These are phyloP conservation scores for Homarus americanus DNA, from an alignment of 1,140 invertebrate species.

Conservation along the genomic window DNA sequence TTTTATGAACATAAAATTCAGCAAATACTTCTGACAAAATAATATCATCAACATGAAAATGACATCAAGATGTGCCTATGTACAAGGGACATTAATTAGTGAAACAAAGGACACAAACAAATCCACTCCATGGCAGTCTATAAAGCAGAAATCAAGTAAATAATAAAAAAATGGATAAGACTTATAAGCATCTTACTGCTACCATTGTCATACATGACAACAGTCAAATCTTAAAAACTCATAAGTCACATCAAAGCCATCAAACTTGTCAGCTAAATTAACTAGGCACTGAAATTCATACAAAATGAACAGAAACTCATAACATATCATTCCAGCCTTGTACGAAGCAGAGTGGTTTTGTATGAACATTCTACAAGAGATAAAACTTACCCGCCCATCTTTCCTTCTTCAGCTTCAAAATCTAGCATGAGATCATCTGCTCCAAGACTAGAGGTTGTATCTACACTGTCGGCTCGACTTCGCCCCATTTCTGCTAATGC, in stretches of 20 bases:
- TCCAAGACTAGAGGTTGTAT: conserved; percentile 76
- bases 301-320: neutral
- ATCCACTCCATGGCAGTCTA: neutral
- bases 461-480: conserved; percentile 68
- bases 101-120: neutral
- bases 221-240: neutral
- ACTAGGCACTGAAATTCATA: neutral
- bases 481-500: neutral
- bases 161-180: neutral
- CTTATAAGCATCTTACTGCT: neutral
- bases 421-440: conserved; percentile 78
- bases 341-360: neutral
- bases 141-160: neutral
- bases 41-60: neutral
- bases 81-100: neutral
- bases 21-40: neutral
- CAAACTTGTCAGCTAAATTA: neutral
- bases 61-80: neutral
- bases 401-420: conserved; percentile 67
- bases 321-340: neutral
- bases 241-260: neutral
- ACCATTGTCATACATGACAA: too few species aligned
- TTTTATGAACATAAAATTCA: neutral
- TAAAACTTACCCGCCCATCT: conserved; percentile 16
- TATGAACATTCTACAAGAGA: neutral